Evolutionary conservation across 2,113 vertebrate species (phyloP).

Genomic region (Microcebus murinus): DNA sequence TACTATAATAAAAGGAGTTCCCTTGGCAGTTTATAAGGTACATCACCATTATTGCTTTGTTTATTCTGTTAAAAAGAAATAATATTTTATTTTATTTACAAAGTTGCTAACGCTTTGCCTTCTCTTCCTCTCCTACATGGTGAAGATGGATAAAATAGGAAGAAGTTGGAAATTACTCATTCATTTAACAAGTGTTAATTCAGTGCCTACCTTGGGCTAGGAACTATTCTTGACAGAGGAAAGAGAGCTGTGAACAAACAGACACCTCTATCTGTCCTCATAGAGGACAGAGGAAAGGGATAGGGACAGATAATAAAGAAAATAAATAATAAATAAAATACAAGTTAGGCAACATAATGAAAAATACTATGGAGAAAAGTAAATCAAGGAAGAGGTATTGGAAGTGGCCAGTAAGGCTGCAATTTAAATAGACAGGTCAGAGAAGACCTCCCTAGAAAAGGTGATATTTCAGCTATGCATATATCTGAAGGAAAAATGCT

Average conservation of each 20-base stretch:
- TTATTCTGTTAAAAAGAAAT: background rate
- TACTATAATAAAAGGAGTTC: background rate
- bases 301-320: background rate
- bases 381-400: background rate
- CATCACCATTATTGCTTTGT: background rate
- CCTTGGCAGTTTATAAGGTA: background rate
- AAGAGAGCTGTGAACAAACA: background rate
- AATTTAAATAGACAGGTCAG: background rate
- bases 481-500: background rate
- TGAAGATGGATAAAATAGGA: background rate
- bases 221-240: background rate
- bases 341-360: background rate
- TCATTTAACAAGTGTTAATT: background rate
- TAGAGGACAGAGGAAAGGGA: accelerated
- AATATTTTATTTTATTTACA: conserved; percentile 1
- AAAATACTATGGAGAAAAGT: background rate
- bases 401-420: background rate
- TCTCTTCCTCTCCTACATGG: background rate
- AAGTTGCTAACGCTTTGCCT: background rate
- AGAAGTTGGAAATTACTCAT: background rate
- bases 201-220: background rate
- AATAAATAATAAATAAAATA: background rate
- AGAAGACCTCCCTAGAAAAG: background rate
- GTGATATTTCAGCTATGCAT: background rate
- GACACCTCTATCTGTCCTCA: too few species aligned